Percentiles rank a stretch among this genome's conserved stretches.
Evolutionary conservation across 92 coral and sea anemone species (phyloP).

Genomic region (Isaurus tuberculatus): DNA sequence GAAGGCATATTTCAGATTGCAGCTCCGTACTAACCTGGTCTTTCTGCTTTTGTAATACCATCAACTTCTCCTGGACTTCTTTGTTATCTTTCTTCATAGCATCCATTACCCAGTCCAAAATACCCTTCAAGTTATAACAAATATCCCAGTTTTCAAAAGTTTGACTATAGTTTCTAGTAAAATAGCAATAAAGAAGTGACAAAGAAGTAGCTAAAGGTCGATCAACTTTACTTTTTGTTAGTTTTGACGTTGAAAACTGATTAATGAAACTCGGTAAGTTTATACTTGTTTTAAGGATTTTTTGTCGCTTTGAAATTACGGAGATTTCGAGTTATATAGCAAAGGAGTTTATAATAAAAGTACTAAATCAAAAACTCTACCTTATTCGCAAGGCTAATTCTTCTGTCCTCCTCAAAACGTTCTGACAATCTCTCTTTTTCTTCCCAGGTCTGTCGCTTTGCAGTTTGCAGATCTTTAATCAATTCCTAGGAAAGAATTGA

Average conservation of each 20-base stretch:
- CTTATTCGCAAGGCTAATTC: slow-evolving; percentile 93
- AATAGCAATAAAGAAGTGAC: too few species aligned
- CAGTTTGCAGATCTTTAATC: slow-evolving; percentile 94
- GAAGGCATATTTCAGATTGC: background rate
- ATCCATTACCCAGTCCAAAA: slow-evolving; percentile 99
- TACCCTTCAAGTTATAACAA: slow-evolving; percentile 87
- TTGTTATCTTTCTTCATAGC: slow-evolving; percentile 95
- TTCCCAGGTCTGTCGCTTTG: slow-evolving; percentile 98
- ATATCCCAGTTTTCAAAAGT: too few species aligned
- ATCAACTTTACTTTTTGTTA: too few species aligned
- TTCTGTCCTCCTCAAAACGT: slow-evolving; percentile 92
- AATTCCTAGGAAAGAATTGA: slow-evolving; percentile 67
- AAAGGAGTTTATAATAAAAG: too few species aligned
- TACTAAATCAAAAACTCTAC: slow-evolving; percentile 44
- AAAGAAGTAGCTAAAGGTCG: too few species aligned
- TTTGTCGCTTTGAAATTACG: too few species aligned
- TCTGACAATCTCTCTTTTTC: slow-evolving; percentile 94
- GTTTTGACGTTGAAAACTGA: too few species aligned
- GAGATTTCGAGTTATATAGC: too few species aligned
- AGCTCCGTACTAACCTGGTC: slow-evolving; percentile 76
- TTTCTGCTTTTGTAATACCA: slow-evolving; percentile 89
- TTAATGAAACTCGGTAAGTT: too few species aligned
- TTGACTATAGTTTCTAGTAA: too few species aligned
- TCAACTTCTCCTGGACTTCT: slow-evolving; percentile 92
- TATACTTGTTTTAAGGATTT: too few species aligned